phyloP scores from a whole-genome alignment of 2,888 invertebrate genomes.

The Eupithecia exiguata region DNA sequence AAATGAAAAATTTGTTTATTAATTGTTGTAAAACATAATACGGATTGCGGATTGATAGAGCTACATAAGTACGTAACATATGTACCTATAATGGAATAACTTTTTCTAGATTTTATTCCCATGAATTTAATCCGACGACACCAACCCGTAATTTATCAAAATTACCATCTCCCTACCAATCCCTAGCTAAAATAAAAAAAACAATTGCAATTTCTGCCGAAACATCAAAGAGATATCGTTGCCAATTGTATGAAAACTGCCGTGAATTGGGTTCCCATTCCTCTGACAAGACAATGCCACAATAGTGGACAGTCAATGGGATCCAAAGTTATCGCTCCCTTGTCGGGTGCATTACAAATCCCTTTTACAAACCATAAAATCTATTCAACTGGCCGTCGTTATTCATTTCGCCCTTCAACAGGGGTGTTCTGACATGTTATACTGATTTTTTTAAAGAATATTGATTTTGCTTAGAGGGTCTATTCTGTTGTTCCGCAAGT shows the following conservation, averaged over 20 bases:
- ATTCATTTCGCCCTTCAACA: slow-evolving; percentile 55
- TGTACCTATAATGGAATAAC: too few species aligned
- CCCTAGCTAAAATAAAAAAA: neutral
- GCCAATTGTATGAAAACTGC: slow-evolving; percentile 12
- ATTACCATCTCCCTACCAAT: neutral
- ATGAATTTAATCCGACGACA: neutral
- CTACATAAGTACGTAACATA: too few species aligned
- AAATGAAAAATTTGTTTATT: too few species aligned
- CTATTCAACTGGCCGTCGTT: slow-evolving; percentile 59
- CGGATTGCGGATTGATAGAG: neutral
- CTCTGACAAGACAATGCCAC: slow-evolving; percentile 25
- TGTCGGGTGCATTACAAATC: slow-evolving; percentile 49
- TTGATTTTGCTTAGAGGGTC: slow-evolving; percentile 31
- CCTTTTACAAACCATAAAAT: slow-evolving; percentile 68
- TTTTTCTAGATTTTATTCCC: neutral
- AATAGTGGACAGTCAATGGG: slow-evolving; percentile 32
- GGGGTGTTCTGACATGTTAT: slow-evolving; percentile 43
- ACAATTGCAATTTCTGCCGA: slow-evolving; percentile 7
- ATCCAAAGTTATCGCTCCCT: slow-evolving; percentile 40
- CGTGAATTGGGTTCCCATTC: slow-evolving; percentile 12
- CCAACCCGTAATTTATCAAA: neutral
- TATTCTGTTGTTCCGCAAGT: slow-evolving; percentile 24
- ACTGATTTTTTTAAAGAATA: slow-evolving; percentile 31
- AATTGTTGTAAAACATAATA: too few species aligned
- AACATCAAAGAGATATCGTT: slow-evolving; percentile 4